A percentile compares a stretch with the other conserved stretches of the same genome.
phyloP scores from a whole-genome alignment of 1,140 invertebrate species.

The Temnothorax curvispinosus region DNA sequence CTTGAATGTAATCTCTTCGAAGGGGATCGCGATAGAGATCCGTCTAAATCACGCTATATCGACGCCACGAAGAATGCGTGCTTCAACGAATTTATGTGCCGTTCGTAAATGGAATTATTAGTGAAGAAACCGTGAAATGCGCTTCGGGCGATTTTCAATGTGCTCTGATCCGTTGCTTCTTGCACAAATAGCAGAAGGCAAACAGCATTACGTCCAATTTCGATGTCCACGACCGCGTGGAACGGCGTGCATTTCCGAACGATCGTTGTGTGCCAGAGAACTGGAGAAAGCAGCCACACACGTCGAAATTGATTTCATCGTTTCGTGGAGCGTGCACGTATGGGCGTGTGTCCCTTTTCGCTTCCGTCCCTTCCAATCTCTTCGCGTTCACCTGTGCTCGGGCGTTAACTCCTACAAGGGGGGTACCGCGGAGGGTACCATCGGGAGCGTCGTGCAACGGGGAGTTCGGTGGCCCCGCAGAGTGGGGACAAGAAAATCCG shows the following conservation, averaged over 20 bases:
- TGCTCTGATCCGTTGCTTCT: constrained; percentile 55
- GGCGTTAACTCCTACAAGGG: constrained; percentile 38
- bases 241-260: constrained; percentile 60
- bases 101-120: constrained; percentile 32
- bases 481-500: constrained; percentile 71
- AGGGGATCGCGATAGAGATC: neutral
- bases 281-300: constrained; percentile 60
- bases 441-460: constrained; percentile 34
- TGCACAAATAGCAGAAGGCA: constrained; percentile 44
- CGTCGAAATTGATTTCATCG: constrained; percentile 72
- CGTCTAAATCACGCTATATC: constrained; percentile 1
- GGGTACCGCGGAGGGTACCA: neutral
- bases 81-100: constrained; percentile 42
- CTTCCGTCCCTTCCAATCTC: constrained; percentile 51
- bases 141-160: constrained; percentile 45
- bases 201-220: constrained; percentile 48
- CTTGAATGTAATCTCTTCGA: neutral
- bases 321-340: constrained; percentile 34
- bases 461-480: constrained; percentile 70
- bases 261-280: constrained; percentile 46
- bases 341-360: constrained; percentile 56
- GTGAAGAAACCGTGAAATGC: constrained; percentile 59
- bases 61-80: neutral
- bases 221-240: constrained; percentile 56
- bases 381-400: constrained; percentile 50